Evolutionary conservation across 2,113 vertebrate genomes (phyloP), one percentile per base, ranked within the genome.

Genomic region (Crotophaga sulcirostris): DNA sequence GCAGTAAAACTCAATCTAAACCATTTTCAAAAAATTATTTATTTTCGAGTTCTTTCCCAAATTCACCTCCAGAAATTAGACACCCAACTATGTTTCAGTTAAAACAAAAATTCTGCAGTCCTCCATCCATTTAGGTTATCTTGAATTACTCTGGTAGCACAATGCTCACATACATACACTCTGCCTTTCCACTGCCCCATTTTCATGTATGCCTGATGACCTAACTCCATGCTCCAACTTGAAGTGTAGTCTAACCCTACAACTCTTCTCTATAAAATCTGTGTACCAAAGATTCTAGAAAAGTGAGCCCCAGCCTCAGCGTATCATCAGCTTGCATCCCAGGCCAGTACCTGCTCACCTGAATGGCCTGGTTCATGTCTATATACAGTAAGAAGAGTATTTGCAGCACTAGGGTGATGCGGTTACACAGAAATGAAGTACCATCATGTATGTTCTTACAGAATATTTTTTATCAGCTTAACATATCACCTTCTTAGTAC

Each of bases 101-200:
- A 72, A 47, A 89, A 45, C 3, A 38, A 49, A 69, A 66, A 36
- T 29, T 24, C 20, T 58, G 40, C 24, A n/a, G 10, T 42, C 56
- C 45, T 29, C 31, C 13, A 52, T 31, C 38, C 7, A 17, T 36
- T 33, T 18, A 25, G 11, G 15, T 60, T 38, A 56, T 17, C 20
- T 10, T 12, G 9, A 79, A 79, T 49, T 60, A 21, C 67, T 20
- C 67, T 72, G 29, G 58, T 7, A 90, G 62, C 44, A 40, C 11
- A 40, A n/a, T 25, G 38, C 29, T 91, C 33, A 5, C 1, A 1
- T 6, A 5, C 1, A 1, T 5, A 7, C 0, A 2, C 15, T 79
- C 33, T 52, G 12, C 67, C 26, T 73, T 82, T 13, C 18, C 51
- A 38, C 33, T 42, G 28, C 12, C 7, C 29, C 26, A 15, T 72